These are phyloP conservation scores for Dorcus hopei DNA, from an alignment of 2,888 invertebrate genomes.

Conservation along the genomic window DNA sequence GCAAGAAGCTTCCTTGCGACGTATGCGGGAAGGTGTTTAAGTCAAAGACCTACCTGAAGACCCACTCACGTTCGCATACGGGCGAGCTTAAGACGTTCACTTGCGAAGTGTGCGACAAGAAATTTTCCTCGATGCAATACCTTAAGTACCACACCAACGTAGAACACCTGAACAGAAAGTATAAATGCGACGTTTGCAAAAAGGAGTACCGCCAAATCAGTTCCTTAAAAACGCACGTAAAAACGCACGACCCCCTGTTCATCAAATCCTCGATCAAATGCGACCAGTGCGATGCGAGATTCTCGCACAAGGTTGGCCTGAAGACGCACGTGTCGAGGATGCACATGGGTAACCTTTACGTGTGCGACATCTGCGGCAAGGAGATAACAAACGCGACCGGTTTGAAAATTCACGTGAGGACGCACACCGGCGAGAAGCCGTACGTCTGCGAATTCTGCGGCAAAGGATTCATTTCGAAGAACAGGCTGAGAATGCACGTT, in stretches of 20 bases:
- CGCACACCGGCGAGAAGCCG: constrained; percentile 64
- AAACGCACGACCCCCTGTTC: too few species aligned
- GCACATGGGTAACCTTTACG: background rate
- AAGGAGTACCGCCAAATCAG: too few species aligned
- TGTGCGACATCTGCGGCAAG: constrained; percentile 45
- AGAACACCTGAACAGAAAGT: background rate
- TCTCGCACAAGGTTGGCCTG: constrained; percentile 31
- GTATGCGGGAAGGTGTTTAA: constrained; percentile 55
- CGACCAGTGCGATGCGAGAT: constrained; percentile 22
- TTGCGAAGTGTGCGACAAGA: too few species aligned
- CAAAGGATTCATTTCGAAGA: constrained; percentile 48
- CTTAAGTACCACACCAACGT: background rate
- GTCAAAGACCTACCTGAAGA: background rate
- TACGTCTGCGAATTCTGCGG: constrained; percentile 65
- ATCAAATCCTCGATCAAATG: constrained; percentile 2
- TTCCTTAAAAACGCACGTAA: too few species aligned
- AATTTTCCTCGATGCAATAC: too few species aligned
- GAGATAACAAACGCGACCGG: constrained; percentile 18
- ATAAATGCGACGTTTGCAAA: too few species aligned
- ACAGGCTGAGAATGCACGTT: constrained; percentile 23
- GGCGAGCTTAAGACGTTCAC: too few species aligned
- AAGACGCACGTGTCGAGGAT: constrained; percentile 10
- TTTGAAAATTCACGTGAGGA: constrained; percentile 59
- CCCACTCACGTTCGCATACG: background rate
- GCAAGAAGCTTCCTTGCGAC: constrained; percentile 52